Evolutionary conservation across 2,797 vertebrate species (phyloP).

Genomic region (Xenopus petersii): DNA sequence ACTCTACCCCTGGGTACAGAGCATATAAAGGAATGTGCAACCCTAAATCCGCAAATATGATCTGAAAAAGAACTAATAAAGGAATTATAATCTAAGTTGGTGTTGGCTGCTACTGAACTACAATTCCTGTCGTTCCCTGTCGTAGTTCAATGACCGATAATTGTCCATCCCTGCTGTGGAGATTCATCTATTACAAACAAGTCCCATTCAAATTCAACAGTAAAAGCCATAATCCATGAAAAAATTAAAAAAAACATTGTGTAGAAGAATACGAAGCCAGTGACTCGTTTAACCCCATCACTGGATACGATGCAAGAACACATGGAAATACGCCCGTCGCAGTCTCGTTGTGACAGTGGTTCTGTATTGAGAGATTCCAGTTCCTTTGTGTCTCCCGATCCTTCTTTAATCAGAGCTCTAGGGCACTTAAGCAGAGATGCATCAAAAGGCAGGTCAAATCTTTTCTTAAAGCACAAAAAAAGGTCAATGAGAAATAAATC

Average conservation of each 20-base stretch:
- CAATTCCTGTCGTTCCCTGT: background rate
- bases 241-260: background rate
- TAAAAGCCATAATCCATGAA: conserved; percentile 2
- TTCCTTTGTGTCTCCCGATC: background rate
- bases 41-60: too few species aligned
- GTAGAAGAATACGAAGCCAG: conserved; percentile 4
- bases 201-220: conserved; percentile 14
- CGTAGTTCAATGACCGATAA: conserved; percentile 4
- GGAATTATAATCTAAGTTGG: too few species aligned
- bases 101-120: background rate
- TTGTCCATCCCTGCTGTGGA: background rate
- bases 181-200: background rate
- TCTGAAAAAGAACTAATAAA: too few species aligned
- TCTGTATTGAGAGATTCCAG: conserved; percentile 1
- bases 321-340: background rate
- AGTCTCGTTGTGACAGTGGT: background rate
- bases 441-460: background rate
- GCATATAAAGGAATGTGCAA: too few species aligned
- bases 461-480: background rate
- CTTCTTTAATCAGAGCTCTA: background rate
- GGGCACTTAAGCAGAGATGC: conserved; percentile 20
- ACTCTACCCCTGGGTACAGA: too few species aligned
- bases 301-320: conserved; percentile 9
- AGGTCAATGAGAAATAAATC: conserved; percentile 25
- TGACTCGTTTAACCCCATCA: background rate